Evolutionary conservation across 2,797 vertebrate genomes (phyloP).

Genomic region (Pelodytes ibericus): DNA sequence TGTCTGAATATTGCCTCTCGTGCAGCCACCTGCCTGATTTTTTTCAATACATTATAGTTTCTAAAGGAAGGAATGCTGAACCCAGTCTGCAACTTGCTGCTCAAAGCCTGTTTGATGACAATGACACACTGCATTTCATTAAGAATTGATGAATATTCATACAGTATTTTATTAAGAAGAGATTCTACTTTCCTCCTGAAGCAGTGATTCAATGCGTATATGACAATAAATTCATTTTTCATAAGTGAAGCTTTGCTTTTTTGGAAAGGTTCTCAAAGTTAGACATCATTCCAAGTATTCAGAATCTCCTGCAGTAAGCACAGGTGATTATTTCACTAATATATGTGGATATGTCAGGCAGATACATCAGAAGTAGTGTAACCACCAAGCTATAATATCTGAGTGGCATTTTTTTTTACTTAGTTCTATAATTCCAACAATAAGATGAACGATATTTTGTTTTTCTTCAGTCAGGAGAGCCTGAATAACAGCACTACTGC

Average conservation of each 20-base stretch:
- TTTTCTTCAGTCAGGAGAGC: too few relatives aligned
- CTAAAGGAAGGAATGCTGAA: not conserved
- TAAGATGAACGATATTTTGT: too few relatives aligned
- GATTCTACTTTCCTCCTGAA: constrained; percentile 9
- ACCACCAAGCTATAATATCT: too few relatives aligned
- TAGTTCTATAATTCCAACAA: too few relatives aligned
- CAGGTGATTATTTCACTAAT: not conserved
- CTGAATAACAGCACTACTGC: too few relatives aligned
- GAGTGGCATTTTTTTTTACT: too few relatives aligned
- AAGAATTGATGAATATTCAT: constrained; percentile 50
- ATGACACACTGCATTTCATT: constrained; percentile 36
- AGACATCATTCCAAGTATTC: not conserved
- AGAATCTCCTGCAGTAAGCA: not conserved
- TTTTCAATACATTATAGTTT: constrained; percentile 18
- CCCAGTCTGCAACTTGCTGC: constrained; percentile 22
- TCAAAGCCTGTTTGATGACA: constrained; percentile 16
- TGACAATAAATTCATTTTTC: constrained; percentile 5
- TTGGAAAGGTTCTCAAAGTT: not conserved
- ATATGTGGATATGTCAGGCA: too few relatives aligned
- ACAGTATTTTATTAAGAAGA: constrained; percentile 26
- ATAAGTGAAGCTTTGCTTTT: constrained; percentile 3
- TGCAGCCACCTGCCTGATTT: constrained; percentile 27
- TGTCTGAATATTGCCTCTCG: constrained; percentile 27
- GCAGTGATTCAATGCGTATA: not conserved
- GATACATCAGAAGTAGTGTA: too few relatives aligned